These are phyloP conservation scores for Macrostomum lignano DNA, from an alignment of 1,140 invertebrate species.

Conservation along the genomic window DNA sequence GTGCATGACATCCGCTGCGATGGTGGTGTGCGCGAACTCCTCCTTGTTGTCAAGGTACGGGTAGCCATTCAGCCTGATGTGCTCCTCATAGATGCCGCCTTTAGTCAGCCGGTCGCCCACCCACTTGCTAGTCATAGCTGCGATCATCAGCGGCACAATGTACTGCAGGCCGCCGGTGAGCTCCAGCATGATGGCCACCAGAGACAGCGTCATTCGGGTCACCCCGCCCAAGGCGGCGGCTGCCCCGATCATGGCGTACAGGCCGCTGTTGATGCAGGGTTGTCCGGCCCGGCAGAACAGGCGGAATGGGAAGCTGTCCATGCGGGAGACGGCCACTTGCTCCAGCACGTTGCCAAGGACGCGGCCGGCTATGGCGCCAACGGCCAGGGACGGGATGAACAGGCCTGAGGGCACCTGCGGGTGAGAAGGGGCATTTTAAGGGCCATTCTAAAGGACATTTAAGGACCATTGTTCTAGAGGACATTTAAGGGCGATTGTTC, in stretches of 20 bases:
- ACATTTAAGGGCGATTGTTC: too few relatives aligned
- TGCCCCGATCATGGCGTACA: constrained; percentile 98
- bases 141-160: constrained; percentile 92
- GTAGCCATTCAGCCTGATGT: constrained; percentile 86
- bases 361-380: constrained; percentile 74
- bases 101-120: constrained; percentile 80
- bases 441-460: too few relatives aligned
- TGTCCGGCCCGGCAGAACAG: constrained; percentile 68
- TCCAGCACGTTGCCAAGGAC: constrained; percentile 87
- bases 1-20: constrained; percentile 95
- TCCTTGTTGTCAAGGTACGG: constrained; percentile 93
- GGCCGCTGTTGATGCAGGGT: constrained; percentile 75
- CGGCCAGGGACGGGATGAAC: constrained; percentile 56
- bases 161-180: constrained; percentile 76
- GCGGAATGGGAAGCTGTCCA: constrained; percentile 56
- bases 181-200: constrained; percentile 99
- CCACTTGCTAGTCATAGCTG: constrained; percentile 98
- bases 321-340: constrained; percentile 55
- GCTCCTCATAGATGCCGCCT: constrained; percentile 85
- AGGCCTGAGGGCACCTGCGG: constrained; percentile 54
- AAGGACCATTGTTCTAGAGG: too few relatives aligned
- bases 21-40: constrained; percentile 78
- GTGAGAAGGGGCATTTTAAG: too few relatives aligned
- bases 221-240: constrained; percentile 91
- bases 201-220: constrained; percentile 85